A percentile compares a stretch with the other conserved stretches of the same genome.
These are phyloP conservation scores for Falco concolor DNA, from an alignment of 2,797 vertebrate species.

Conservation along the genomic window DNA sequence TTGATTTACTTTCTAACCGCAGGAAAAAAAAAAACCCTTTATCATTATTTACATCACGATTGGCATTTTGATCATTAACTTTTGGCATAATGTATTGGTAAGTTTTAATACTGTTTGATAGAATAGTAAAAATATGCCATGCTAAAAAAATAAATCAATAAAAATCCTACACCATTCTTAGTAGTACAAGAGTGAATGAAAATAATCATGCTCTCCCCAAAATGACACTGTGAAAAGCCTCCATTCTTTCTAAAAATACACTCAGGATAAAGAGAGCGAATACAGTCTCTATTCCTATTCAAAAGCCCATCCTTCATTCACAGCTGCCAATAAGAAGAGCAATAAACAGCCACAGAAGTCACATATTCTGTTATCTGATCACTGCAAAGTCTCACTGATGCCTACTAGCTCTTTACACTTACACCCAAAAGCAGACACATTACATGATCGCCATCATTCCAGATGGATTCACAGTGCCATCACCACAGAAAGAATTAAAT, in stretches of 20 bases:
- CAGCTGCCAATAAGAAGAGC: background rate
- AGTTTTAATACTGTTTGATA: background rate
- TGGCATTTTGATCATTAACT: background rate
- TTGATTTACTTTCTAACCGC: background rate
- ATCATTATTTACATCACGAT: background rate
- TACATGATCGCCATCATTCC: background rate
- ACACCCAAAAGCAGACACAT: background rate
- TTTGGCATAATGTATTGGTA: background rate
- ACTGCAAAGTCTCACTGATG: background rate
- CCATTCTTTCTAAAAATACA: background rate
- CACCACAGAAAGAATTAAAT: background rate
- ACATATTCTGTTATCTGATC: background rate
- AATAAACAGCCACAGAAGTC: background rate
- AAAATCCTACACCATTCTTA: background rate
- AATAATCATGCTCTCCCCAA: background rate
- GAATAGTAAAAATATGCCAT: background rate
- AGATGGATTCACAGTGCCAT: background rate
- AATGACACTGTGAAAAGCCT: background rate
- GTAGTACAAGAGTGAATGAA: background rate
- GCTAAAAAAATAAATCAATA: background rate
- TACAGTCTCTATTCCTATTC: background rate
- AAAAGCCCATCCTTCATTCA: background rate
- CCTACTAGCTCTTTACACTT: background rate
- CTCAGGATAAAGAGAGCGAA: background rate
- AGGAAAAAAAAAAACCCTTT: background rate